A percentile compares a stretch with the other conserved stretches of the same genome.
Conservation (phyloP, 2,113 vertebrate species). For the Menura novaehollandiae region DNA sequence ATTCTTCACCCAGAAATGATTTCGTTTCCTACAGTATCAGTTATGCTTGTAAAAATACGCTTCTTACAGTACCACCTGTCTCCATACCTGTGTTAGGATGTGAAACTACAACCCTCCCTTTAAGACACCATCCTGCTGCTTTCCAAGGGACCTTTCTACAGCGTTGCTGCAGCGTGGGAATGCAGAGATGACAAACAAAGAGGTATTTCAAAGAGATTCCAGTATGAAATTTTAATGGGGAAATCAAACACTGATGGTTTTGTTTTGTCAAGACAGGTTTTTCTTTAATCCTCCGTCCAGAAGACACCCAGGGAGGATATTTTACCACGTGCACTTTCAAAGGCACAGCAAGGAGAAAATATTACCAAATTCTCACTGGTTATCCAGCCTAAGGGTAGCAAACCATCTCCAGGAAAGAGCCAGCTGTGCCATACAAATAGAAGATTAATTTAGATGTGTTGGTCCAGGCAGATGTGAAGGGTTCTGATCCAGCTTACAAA, state of each 20-base stretch:
- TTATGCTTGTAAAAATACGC: background rate
- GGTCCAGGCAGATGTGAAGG: background rate
- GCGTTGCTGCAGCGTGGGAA: background rate
- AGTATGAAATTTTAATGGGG: background rate
- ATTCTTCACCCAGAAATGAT: background rate
- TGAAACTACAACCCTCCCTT: background rate
- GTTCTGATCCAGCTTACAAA: background rate
- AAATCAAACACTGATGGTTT: background rate
- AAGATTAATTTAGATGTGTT: background rate
- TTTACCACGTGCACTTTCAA: background rate
- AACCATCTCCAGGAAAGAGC: background rate
- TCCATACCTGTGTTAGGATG: background rate
- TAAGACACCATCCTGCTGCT: background rate
- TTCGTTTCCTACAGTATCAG: background rate
- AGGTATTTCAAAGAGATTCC: background rate
- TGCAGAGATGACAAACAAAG: background rate
- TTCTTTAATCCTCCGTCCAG: background rate
- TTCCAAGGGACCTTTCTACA: background rate
- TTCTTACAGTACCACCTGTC: background rate
- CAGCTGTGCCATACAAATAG: background rate
- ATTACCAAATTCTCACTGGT: background rate
- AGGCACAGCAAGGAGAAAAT: background rate
- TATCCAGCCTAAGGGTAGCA: background rate
- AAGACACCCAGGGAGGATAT: background rate
- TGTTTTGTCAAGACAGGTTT: background rate